Conservation (phyloP, 2,797 vertebrate species). For the Antennarius maculatus region DNA sequence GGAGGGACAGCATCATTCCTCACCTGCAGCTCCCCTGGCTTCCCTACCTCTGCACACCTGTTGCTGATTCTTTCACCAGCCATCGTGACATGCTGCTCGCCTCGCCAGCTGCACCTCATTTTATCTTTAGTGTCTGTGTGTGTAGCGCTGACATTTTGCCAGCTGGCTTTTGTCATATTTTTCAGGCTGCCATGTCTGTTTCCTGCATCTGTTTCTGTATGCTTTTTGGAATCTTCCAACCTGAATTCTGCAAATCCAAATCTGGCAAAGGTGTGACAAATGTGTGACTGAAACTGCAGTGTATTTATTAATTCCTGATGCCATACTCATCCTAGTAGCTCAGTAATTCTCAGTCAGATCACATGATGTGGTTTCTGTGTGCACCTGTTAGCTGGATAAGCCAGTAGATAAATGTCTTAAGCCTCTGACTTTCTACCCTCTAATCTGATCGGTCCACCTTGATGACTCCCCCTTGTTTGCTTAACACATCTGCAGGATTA, state of each 20-base stretch:
- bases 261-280: no score
- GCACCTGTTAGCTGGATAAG: slow-evolving; percentile 40
- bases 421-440: slow-evolving; percentile 57
- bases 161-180: slow-evolving; percentile 29
- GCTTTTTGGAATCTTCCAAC: no score
- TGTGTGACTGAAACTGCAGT: not conserved
- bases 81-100: slow-evolving; percentile 7
- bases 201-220: not conserved
- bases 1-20: slow-evolving; percentile 7
- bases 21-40: slow-evolving; percentile 19
- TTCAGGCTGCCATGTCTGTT: slow-evolving; percentile 6
- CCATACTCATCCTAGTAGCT: not conserved
- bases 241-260: no score
- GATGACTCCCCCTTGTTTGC: slow-evolving; percentile 54
- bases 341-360: slow-evolving; percentile 4
- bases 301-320: slow-evolving; percentile 10
- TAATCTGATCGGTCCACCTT: slow-evolving; percentile 58
- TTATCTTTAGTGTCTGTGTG: slow-evolving; percentile 19
- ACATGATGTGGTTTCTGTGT: slow-evolving; percentile 16
- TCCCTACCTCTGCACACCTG: slow-evolving; percentile 13
- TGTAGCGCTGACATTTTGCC: slow-evolving; percentile 22
- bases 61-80: slow-evolving; percentile 2
- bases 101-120: slow-evolving; percentile 15
- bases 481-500: slow-evolving; percentile 67
- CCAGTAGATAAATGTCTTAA: slow-evolving; percentile 49